phyloP scores from a whole-genome alignment of 2,888 invertebrate species.

The Venusia cambrica region DNA sequence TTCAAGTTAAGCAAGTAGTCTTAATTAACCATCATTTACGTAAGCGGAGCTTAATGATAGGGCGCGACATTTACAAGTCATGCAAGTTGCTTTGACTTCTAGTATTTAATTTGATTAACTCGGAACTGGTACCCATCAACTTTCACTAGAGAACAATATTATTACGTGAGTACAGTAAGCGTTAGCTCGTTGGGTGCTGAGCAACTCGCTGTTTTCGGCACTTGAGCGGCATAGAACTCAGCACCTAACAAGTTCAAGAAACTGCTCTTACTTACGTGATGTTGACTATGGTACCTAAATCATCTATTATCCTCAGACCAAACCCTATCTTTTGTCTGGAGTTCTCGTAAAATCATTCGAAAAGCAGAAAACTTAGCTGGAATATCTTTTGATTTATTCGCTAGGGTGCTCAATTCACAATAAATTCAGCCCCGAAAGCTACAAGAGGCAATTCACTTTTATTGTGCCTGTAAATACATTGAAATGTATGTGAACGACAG shows the following conservation, averaged over 20 bases:
- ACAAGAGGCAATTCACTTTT: constrained; percentile 31
- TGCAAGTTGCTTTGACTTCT: constrained; percentile 27
- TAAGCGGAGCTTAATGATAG: constrained; percentile 37
- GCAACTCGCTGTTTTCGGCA: no score
- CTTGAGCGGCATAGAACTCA: no score
- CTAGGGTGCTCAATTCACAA: constrained; percentile 27
- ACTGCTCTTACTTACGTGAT: no score
- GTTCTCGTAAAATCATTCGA: constrained; percentile 15
- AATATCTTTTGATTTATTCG: constrained; percentile 25
- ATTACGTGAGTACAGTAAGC: no score
- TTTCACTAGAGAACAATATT: no score
- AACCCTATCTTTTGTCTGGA: constrained; percentile 2
- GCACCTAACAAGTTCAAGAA: no score
- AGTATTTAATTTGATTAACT: constrained; percentile 33
- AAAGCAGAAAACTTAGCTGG: constrained; percentile 13
- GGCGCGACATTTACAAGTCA: constrained; percentile 35
- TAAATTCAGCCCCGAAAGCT: constrained; percentile 28
- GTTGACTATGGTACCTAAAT: no score
- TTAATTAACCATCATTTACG: constrained; percentile 42
- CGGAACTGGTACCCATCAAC: constrained; percentile 8
- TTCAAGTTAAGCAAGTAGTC: constrained; percentile 36
- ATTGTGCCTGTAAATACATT: constrained; percentile 28
- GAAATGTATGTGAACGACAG: constrained; percentile 30
- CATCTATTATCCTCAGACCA: no score
- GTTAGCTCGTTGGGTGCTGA: no score